Percentiles rank a stretch among this genome's conserved stretches.
Evolutionary conservation across 2,113 vertebrate species (phyloP).

Genomic region (Vimba vimba): DNA sequence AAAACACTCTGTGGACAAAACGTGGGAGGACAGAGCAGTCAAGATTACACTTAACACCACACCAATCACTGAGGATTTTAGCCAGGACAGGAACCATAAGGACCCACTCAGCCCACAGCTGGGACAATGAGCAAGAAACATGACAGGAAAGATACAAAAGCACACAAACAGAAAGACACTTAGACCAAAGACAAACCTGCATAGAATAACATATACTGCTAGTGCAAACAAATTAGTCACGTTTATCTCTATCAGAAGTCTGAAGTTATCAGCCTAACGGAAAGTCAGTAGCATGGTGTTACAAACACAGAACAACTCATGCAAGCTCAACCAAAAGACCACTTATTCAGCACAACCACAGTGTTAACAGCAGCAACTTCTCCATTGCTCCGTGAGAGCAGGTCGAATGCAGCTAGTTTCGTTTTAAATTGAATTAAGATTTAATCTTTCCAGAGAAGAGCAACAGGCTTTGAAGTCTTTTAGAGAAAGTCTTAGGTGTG

Average conservation of each 20-base stretch:
- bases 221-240: neutral
- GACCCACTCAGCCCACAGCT: neutral
- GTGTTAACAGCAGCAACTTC: neutral
- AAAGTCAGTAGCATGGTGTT: constrained; percentile 11
- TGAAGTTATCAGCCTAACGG: neutral
- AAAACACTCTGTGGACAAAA: constrained; percentile 4
- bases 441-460: neutral
- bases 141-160: neutral
- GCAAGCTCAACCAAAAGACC: neutral
- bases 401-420: neutral
- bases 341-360: neutral
- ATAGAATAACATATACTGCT: neutral
- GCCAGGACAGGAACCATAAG: constrained; percentile 21
- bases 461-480: neutral
- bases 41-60: constrained; percentile 33
- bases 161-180: neutral
- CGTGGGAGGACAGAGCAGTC: constrained; percentile 16
- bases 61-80: constrained; percentile 25
- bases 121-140: neutral
- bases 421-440: constrained; percentile 18
- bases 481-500: neutral
- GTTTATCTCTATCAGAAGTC: neutral
- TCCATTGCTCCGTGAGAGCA: neutral
- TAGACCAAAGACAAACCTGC: neutral
- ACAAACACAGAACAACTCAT: neutral